These are phyloP conservation scores for Gastracanthus pulcherrimus DNA, from an alignment of 2,888 invertebrate genomes.

Conservation along the genomic window DNA sequence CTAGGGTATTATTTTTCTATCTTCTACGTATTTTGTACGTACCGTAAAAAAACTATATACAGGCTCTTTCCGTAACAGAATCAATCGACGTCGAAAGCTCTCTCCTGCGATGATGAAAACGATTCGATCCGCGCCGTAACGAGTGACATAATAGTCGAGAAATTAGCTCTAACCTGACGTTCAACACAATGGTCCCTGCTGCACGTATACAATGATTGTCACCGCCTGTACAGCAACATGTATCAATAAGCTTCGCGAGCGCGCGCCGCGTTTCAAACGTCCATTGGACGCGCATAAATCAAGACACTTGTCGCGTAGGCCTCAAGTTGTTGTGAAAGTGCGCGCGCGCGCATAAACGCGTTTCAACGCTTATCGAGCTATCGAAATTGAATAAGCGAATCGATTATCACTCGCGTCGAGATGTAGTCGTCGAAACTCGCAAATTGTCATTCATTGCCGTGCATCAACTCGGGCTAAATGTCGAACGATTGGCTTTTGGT, in stretches of 20 bases:
- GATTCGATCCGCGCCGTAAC: neutral
- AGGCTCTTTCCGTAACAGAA: neutral
- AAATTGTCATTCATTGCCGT: conserved; percentile 5
- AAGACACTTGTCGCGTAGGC: conserved; percentile 51
- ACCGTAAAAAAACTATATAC: no score
- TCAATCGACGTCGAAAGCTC: neutral
- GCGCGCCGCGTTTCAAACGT: no score
- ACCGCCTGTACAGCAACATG: neutral
- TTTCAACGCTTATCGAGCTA: no score
- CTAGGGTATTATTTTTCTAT: no score
- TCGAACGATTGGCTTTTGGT: neutral
- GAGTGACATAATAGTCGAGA: conserved; percentile 36
- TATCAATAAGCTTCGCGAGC: conserved; percentile 18
- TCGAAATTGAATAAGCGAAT: conserved; percentile 15
- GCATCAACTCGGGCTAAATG: neutral
- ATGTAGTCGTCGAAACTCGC: conserved; percentile 7
- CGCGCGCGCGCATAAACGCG: neutral
- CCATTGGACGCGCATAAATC: conserved; percentile 33
- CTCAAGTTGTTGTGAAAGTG: conserved; percentile 2
- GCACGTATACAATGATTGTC: conserved; percentile 7
- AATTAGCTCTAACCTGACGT: conserved; percentile 27
- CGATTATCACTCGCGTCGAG: neutral
- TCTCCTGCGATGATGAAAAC: neutral
- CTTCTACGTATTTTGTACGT: no score
- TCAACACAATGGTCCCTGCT: conserved; percentile 37